Conservation (phyloP, 2,797 vertebrate species). For the Oreortyx pictus region DNA sequence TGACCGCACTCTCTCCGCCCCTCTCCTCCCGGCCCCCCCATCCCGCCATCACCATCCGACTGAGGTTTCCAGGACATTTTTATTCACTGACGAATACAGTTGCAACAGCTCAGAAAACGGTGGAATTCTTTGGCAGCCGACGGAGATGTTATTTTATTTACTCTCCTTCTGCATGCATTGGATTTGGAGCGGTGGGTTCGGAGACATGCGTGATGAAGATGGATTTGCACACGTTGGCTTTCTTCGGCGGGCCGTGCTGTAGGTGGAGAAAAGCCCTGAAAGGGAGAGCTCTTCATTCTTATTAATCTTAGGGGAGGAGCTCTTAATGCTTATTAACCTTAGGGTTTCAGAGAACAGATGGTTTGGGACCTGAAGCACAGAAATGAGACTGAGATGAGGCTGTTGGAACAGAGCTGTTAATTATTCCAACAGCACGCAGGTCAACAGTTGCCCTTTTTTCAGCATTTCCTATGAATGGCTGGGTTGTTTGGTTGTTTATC, state of each 20-base stretch:
- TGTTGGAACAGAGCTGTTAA: background rate
- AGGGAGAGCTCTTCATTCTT: background rate
- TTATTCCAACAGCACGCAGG: background rate
- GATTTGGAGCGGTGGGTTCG: background rate
- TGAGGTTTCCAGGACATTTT: slow-evolving; percentile 69
- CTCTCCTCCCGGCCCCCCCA: background rate
- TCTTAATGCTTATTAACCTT: slow-evolving; percentile 16
- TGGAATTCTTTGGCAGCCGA: slow-evolving; percentile 38
- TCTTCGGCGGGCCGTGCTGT: accelerated
- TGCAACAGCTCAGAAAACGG: slow-evolving; percentile 42
- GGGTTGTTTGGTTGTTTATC: background rate
- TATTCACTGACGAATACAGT: slow-evolving; percentile 63
- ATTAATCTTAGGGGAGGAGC: slow-evolving; percentile 24
- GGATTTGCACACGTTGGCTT: background rate
- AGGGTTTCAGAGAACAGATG: background rate
- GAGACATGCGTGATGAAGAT: background rate
- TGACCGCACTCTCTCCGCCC: slow-evolving; percentile 56
- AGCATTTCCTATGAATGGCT: background rate
- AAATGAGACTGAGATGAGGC: background rate
- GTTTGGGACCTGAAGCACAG: background rate
- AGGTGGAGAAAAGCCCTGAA: slow-evolving; percentile 15
- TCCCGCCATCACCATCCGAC: background rate
- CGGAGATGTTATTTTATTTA: slow-evolving; percentile 45
- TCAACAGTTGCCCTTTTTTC: background rate
- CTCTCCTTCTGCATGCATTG: slow-evolving; percentile 1